phyloP scores from a whole-genome alignment of 2,113 vertebrate species.

The Eptesicus fuscus region DNA sequence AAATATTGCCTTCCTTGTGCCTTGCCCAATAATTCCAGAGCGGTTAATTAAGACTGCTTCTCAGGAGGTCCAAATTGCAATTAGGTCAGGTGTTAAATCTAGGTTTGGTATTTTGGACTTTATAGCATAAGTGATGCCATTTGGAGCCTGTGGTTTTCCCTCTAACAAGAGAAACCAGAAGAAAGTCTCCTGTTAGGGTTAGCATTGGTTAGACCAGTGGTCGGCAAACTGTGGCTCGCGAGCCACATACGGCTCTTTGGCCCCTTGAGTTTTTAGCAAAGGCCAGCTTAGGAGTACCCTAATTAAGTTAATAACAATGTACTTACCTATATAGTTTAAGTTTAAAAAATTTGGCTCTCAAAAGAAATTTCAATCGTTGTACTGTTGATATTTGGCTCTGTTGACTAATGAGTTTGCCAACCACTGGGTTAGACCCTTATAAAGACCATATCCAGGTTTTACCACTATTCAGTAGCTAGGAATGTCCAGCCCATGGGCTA shows the following conservation, averaged over 20 bases:
- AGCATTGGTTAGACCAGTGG: neutral
- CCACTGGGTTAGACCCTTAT: neutral
- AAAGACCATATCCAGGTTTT: neutral
- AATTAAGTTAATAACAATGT: no score
- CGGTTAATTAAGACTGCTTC: neutral
- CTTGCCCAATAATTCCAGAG: neutral
- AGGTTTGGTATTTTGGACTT: neutral
- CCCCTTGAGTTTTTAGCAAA: no score
- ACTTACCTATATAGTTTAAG: no score
- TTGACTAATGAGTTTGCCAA: no score
- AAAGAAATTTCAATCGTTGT: no score
- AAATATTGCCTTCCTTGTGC: neutral
- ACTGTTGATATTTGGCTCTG: no score
- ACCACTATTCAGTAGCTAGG: neutral
- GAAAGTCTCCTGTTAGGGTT: neutral
- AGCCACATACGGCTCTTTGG: no score
- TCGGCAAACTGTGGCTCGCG: no score
- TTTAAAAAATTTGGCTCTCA: no score
- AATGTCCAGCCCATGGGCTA: no score
- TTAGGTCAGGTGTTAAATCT: neutral
- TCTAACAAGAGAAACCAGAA: neutral
- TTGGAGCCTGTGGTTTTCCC: neutral
- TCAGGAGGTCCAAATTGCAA: neutral
- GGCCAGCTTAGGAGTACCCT: no score
- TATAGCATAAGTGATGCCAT: neutral